Base-by-base conservation (phyloP, 2,888 invertebrate genomes). In the Troides oblongomaculatus region DNA sequence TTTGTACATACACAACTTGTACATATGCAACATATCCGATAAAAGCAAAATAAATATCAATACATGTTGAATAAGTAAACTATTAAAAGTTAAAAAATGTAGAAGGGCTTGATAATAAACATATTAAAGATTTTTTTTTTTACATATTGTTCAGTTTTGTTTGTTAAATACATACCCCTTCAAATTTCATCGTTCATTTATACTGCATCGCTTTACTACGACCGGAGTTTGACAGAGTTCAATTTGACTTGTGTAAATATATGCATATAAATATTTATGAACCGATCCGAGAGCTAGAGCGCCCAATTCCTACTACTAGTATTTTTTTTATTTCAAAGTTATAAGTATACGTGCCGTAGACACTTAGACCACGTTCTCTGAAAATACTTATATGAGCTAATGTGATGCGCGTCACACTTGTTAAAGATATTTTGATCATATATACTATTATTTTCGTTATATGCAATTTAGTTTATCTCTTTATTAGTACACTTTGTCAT, bases 241-340 rank as follows among this genome's bases (percentile, higher is more conserved):
- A 72, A 73, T 75, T 77, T 79, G 84, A 83, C 83, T 80, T 73
- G 76, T 75, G 82, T 82, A 84, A 86, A 88, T 85, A 85, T 72
- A 62, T 71, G 72, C 71, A 72, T 71, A 76, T 79, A 77, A 79
- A 81, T 79, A 79, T 80, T 80, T 80, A 81, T 79, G 74, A 74
- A 76, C 71, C 75, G 73, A 77, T 77, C 76, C 70, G 69, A 71
- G 68, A 72, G 75, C 72, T 65, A 57, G 69, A 71, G 61, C 63
- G 63, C 69, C 71, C 71, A 72, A 74, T 74, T 74, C 74, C 69
- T 69, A 70, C 71, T 66, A 23, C 68, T 68, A 70, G 72, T 68
- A 67, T 66, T 70, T 69, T 71, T 72, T 72, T 74, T 71, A 66
- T 70, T 58, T 64, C 60, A 57, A 23, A 50, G 25, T 14, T 66